Conservation (phyloP, 2,888 invertebrate species). For the Alsophila aescularia region DNA sequence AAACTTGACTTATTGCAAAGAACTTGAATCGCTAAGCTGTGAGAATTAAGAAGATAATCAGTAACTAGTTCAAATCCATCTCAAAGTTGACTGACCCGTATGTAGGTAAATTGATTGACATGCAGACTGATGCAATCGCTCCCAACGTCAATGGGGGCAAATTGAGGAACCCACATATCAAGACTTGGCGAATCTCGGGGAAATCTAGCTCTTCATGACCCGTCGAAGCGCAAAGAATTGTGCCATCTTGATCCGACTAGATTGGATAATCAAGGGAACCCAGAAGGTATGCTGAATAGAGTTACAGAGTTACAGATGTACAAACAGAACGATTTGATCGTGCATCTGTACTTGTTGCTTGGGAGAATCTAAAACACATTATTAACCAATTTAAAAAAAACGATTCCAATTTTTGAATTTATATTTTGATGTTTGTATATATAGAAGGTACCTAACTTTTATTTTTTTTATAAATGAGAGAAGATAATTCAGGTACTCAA, state of each 20-base stretch:
- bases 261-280: conserved; percentile 8
- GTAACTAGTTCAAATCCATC: conserved; percentile 29
- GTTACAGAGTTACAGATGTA: too few relatives aligned
- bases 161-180: conserved; percentile 79
- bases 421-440: too few relatives aligned
- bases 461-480: too few relatives aligned
- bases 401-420: too few relatives aligned
- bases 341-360: too few relatives aligned
- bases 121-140: conserved; percentile 62
- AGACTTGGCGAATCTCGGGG: conserved; percentile 69
- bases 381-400: too few relatives aligned
- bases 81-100: conserved; percentile 65
- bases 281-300: not conserved
- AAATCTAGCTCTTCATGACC: conserved; percentile 65
- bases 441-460: too few relatives aligned
- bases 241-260: conserved; percentile 21
- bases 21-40: not conserved
- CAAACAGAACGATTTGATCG: too few relatives aligned
- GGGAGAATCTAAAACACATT: too few relatives aligned
- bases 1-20: too few relatives aligned
- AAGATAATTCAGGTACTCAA: too few relatives aligned
- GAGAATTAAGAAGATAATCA: not conserved
- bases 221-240: conserved; percentile 39
- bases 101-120: conserved; percentile 74
- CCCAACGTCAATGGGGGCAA: conserved; percentile 59